These are phyloP conservation scores for Phorcus lineatus DNA, from an alignment of 2,888 invertebrate genomes.

Conservation along the genomic window DNA sequence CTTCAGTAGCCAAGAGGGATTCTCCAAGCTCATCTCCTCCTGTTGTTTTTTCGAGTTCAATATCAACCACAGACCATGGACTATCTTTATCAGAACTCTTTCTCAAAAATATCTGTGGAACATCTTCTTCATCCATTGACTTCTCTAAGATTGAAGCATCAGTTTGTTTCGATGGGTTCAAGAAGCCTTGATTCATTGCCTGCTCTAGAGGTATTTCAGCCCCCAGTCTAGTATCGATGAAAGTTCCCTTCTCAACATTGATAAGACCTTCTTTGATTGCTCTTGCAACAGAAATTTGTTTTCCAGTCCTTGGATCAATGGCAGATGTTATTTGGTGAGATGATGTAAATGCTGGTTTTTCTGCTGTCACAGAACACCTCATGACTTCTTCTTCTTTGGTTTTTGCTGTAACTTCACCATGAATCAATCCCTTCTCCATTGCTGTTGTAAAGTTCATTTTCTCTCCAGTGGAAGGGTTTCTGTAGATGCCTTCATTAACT, in stretches of 20 bases:
- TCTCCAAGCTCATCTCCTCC: slow-evolving; percentile 42
- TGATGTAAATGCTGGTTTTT: slow-evolving; percentile 51
- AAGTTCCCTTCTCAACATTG: slow-evolving; percentile 80
- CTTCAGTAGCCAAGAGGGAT: slow-evolving; percentile 56
- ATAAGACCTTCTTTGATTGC: slow-evolving; percentile 71
- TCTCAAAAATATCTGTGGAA: slow-evolving; percentile 31
- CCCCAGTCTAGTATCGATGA: slow-evolving; percentile 89
- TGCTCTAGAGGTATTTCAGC: slow-evolving; percentile 87
- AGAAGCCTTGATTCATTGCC: slow-evolving; percentile 86
- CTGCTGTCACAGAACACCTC: slow-evolving; percentile 61
- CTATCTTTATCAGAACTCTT: slow-evolving; percentile 45
- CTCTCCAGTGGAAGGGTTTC: slow-evolving; percentile 87
- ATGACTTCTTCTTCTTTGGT: slow-evolving; percentile 60
- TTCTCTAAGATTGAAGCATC: slow-evolving; percentile 60
- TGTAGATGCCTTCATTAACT: slow-evolving; percentile 79
- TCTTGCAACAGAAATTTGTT: slow-evolving; percentile 62
- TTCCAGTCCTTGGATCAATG: slow-evolving; percentile 85
- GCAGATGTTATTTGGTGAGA: slow-evolving; percentile 76
- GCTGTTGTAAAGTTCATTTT: slow-evolving; percentile 88
- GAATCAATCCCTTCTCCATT: slow-evolving; percentile 85
- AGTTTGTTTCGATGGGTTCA: slow-evolving; percentile 64
- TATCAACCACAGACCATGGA: slow-evolving; percentile 60
- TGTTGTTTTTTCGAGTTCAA: slow-evolving; percentile 64
- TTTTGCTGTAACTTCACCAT: slow-evolving; percentile 70
- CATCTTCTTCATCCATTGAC: slow-evolving; percentile 51